A percentile compares a stretch with the other conserved stretches of the same genome.
Evolutionary conservation across 2,797 vertebrate species (phyloP).

Genomic region (Myotis findleyi): DNA sequence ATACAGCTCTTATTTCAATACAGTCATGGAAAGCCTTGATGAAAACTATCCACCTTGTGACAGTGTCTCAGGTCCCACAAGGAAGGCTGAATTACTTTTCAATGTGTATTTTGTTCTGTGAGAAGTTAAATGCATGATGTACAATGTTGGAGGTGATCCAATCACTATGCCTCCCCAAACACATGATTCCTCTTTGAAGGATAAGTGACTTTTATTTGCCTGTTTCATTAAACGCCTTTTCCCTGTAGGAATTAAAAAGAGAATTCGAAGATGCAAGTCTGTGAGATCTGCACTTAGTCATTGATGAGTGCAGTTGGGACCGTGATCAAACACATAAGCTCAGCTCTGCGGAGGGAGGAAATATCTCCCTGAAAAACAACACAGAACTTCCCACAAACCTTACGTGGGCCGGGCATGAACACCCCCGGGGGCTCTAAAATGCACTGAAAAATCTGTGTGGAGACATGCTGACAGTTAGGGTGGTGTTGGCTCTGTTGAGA

Average conservation of each 20-base stretch:
- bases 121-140: neutral
- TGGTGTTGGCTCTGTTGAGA: accelerated
- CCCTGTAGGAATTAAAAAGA: slow-evolving; percentile 42
- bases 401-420: neutral
- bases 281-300: slow-evolving; percentile 50
- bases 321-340: slow-evolving; percentile 40
- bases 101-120: neutral
- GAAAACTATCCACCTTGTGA: neutral
- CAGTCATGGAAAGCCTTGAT: neutral
- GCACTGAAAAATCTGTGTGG: neutral
- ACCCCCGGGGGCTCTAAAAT: neutral
- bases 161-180: neutral
- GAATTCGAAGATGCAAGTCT: neutral
- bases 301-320: neutral
- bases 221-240: neutral
- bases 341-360: slow-evolving; percentile 9
- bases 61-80: neutral
- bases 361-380: neutral
- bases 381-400: neutral
- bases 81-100: neutral
- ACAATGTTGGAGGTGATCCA: neutral
- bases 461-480: neutral
- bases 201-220: slow-evolving; percentile 28
- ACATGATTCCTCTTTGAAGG: slow-evolving; percentile 25
- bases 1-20: neutral